Percentiles rank a stretch among this genome's conserved stretches.
phyloP scores from a whole-genome alignment of 2,113 vertebrate genomes.

The Brachyistius frenatus region DNA sequence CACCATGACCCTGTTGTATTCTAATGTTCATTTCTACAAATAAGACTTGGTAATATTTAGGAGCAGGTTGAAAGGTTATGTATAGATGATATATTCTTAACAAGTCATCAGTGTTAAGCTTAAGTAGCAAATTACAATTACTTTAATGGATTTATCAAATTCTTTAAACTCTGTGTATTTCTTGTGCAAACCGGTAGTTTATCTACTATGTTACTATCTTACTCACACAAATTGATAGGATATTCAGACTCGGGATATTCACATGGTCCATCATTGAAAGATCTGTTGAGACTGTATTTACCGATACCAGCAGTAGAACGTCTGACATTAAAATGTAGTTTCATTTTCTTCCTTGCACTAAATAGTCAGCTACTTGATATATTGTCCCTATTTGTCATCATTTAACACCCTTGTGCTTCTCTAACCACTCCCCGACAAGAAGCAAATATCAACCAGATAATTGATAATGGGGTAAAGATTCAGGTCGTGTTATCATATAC shows the following conservation, averaged over 20 bases:
- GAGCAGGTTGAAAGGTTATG: conserved; percentile 1
- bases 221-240: neutral
- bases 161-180: neutral
- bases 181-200: neutral
- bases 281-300: neutral
- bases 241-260: neutral
- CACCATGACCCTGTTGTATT: neutral
- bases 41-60: neutral
- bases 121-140: neutral
- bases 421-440: no score
- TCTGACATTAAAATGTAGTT: no score
- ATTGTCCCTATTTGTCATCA: no score
- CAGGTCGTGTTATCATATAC: neutral
- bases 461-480: neutral
- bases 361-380: no score
- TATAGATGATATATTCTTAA: conserved; percentile 10
- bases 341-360: no score
- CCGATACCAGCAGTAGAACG: no score
- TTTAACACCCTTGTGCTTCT: no score
- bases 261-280: neutral
- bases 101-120: neutral
- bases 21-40: neutral
- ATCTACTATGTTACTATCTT: neutral
- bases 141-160: no score
- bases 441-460: neutral